Base-by-base conservation (phyloP, 1,140 invertebrate species). In the Drosophila gunungcola region DNA sequence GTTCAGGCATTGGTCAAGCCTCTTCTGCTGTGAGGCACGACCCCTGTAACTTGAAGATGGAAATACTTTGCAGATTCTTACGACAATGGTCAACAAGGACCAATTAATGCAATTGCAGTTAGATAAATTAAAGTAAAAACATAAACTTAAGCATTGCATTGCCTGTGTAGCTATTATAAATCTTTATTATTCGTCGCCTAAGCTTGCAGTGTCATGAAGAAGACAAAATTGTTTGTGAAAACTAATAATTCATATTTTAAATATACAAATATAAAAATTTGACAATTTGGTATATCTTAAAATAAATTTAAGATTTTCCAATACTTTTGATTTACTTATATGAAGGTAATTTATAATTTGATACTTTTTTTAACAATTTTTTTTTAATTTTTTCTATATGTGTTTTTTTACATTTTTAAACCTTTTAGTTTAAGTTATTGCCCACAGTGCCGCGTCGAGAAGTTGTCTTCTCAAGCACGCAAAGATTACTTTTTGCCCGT, bases 401-500 rank as follows among this genome's bases (percentile, higher is more conserved):
- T 12, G n/a, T 38, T 38, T 38, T 21, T 6, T 32, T 7, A 32
- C 29, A 7, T 39, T 48, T 13, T 51, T 32, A 9, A 3, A 3
- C 13, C 13, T n/a, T n/a, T 6, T 12, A 10, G 11, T 39, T 1
- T 3, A 3, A 36, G 3, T 36, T 34, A 3, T 16, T 13, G 29
- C 21, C 57, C 82, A 88, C 65, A 45, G 75, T 79, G 29, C 49
- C n/a, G 4, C 32, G 48, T 13, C 32, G 41, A 36, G 13, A 51
- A 45, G 27, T 48, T 69, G 49, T 16, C 51, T 55, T 69, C 41
- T 27, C 43, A 13, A 70, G 16, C 13, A 13, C 55, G 16, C 13
- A 45, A 46, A 53, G 58, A 75, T 49, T 65, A 46, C 56, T 62
- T 73, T 69, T 58, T 77, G 51, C 39, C 45, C 45, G 58, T 64